Base-by-base conservation (phyloP, 2,888 invertebrate species). In the Brachyptera risi region DNA sequence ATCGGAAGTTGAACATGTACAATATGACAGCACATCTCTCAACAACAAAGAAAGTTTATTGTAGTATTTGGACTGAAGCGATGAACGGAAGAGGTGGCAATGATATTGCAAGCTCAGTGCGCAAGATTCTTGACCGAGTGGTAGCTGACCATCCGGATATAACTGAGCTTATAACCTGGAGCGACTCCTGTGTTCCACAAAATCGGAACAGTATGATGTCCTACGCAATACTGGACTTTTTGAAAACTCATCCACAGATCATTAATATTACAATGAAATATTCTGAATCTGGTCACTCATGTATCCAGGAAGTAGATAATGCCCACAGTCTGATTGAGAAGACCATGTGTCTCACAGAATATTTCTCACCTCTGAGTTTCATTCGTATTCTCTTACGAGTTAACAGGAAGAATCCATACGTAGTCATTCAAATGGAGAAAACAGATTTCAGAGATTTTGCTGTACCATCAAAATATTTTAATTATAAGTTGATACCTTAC, bases 171-270 rank as follows among this genome's bases (percentile, higher is more conserved):
- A 51, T 27, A 19, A 19, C 9, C n/a, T 56, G 56, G 56, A 56
- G 56, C 38, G 56, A 56, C 40, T 38, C 38, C n/a, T 56, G 56
- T 38, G 56, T 56, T n/a, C 56, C 56, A 9, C 56, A 56, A 21
- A 56, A 56, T 21, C 21, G 38, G n/a, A 56, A 56, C 38, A 38
- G 38, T 23, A 13, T 38, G 9, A 37, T 56, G 37, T n/a, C 56
- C 11, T 42, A 56, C 26, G 21, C 13, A 19, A 56, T 56, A 23
- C 37, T 56, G 1, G 15, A 37, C 21, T 56, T 56, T 21, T n/a
- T 56, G 9, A 56, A 42, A 40, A n/a, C 4, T 3, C 37, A 56
- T 56, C 56, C 56, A 3, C 35, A 1, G 1, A 40, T 38, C n/a
- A 38, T 13, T n/a, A 17, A 13, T 19, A 13, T 56, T 13, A 38